Evolutionary conservation across 2,113 vertebrate species (phyloP), one percentile per base, ranked within the genome.

Genomic region (Malaclemys terrapin): DNA sequence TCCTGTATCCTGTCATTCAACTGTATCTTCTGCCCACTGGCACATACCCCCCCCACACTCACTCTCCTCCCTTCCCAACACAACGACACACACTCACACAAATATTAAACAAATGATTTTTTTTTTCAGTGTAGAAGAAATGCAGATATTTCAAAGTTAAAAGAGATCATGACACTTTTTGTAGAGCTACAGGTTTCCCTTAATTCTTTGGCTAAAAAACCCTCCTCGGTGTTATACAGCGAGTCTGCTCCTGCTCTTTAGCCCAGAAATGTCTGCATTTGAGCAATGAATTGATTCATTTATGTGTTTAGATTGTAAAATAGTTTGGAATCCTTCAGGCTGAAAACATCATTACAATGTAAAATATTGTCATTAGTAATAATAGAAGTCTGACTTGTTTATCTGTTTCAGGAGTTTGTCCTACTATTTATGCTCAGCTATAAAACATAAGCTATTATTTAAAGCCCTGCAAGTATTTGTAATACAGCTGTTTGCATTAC

Each of bases 401-500:
- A 20, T 89, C 56, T 91, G 19, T 96, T 80, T 92, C 29, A 84
- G 75, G 54, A 84, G 38, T 91, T 94, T 78, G 10, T 88, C 57
- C 65, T 94, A 75, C 76, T 97, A 54, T 86, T 95, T 96, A 79
- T 87, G 86, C 89, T 89, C 10, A n/a, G 38, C 65, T 93, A 13
- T 89, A 95, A 93, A 94, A 54, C 4, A 0, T 14, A 50, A 92
- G 42, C 89, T 94, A 35, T 91, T 94, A 82, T 91, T 91, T 96
- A 88, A 49, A 91, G 38, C 47, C 53, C 29, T 84, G 82, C 84
- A 69, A 80, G 25, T 93, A 12, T 94, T 86, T 80, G 53, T 92
- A 81, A 88, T 85, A 42, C 80, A 87, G 87, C 95, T 75, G 84
- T 92, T 93, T 95, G 12, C 25, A 53, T 93, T 94, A 54, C 11